Evolutionary conservation across 2,797 vertebrate genomes (phyloP).

Genomic region (Parauchenoglanis punctatus): DNA sequence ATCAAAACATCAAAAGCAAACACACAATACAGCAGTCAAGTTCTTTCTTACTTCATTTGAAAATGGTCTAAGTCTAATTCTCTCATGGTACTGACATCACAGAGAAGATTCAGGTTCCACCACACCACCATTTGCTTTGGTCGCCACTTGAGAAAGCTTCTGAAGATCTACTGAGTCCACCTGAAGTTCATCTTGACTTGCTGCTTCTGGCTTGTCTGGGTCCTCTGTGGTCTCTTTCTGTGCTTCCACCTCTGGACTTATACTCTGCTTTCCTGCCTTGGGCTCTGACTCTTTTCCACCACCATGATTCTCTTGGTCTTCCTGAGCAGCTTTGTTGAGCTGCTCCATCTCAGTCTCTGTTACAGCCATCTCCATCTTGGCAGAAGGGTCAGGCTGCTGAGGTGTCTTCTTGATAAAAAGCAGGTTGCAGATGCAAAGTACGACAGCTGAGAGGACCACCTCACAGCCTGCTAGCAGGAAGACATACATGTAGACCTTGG

Average conservation of each 20-base stretch:
- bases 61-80: neutral
- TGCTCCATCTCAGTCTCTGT: slow-evolving; percentile 67
- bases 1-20: slow-evolving; percentile 25
- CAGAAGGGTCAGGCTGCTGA: slow-evolving; percentile 59
- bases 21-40: slow-evolving; percentile 29
- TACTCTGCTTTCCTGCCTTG: slow-evolving; percentile 71
- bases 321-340: slow-evolving; percentile 61
- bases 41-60: neutral
- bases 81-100: slow-evolving; percentile 46
- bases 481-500: slow-evolving; percentile 85
- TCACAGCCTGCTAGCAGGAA: slow-evolving; percentile 89
- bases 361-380: slow-evolving; percentile 67
- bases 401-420: slow-evolving; percentile 78
- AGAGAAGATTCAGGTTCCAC: slow-evolving; percentile 57
- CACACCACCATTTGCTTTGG: slow-evolving; percentile 25
- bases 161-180: slow-evolving; percentile 71
- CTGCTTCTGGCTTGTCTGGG: slow-evolving; percentile 64
- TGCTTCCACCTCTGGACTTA: slow-evolving; percentile 53
- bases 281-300: slow-evolving; percentile 67
- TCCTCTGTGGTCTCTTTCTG: slow-evolving; percentile 65
- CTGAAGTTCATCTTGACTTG: slow-evolving; percentile 59
- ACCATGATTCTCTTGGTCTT: slow-evolving; percentile 69
- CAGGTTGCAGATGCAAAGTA: slow-evolving; percentile 82
- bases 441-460: slow-evolving; percentile 82
- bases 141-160: slow-evolving; percentile 71